phyloP scores from a whole-genome alignment of 2,888 invertebrate species.

The Hecatera dysodea region DNA sequence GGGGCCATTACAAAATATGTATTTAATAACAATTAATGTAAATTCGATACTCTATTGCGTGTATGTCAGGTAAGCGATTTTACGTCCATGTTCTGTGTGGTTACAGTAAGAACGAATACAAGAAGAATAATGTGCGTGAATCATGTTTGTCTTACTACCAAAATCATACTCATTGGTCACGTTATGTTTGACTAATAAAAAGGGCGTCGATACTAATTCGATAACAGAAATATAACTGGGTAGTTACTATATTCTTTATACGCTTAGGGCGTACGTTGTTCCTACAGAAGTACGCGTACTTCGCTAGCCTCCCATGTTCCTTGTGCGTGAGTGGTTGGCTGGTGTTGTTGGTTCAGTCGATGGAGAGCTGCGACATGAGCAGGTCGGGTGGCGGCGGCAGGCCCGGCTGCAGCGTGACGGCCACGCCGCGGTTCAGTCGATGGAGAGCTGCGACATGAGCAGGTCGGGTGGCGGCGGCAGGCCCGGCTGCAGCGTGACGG shows the following conservation, averaged over 20 bases:
- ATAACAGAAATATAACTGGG: constrained; percentile 15
- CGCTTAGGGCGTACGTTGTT: constrained; percentile 6
- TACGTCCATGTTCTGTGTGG: not conserved
- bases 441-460: too few relatives aligned
- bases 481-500: constrained; percentile 98
- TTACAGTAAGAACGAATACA: constrained; percentile 15
- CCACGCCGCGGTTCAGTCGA: too few relatives aligned
- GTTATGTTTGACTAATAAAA: constrained; percentile 26
- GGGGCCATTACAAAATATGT: constrained; percentile 57
- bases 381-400: constrained; percentile 94
- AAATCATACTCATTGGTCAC: constrained; percentile 19
- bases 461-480: constrained; percentile 94
- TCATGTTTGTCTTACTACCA: constrained; percentile 11
- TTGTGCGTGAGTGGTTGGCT: constrained; percentile 12
- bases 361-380: constrained; percentile 74
- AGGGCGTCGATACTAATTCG: constrained; percentile 13
- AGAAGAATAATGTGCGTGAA: constrained; percentile 26
- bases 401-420: constrained; percentile 98
- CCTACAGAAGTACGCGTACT: constrained; percentile 22
- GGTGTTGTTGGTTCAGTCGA: constrained; percentile 70
- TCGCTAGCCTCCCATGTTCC: not conserved
- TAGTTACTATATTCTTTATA: constrained; percentile 12
- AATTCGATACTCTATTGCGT: constrained; percentile 66
- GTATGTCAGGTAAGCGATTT: constrained; percentile 32
- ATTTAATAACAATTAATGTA: constrained; percentile 57